phyloP scores from a whole-genome alignment of 1,140 invertebrate species.

The Drosophila ohnishii region DNA sequence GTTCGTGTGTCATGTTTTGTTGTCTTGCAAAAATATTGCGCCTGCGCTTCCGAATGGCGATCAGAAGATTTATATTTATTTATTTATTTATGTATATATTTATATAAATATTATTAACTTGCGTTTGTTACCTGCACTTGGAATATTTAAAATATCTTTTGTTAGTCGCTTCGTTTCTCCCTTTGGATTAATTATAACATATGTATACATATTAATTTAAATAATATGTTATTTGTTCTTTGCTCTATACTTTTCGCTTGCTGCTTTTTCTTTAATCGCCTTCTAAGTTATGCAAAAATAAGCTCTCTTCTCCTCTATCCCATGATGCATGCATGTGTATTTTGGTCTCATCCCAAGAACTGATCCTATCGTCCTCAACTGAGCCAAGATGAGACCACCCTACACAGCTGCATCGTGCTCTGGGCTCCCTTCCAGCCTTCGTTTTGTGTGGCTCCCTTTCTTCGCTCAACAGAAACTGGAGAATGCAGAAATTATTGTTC shows the following conservation, averaged over 20 bases:
- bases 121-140: constrained; percentile 48
- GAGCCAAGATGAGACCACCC: background rate
- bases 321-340: background rate
- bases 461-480: constrained; percentile 61
- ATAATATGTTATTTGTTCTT: constrained; percentile 31
- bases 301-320: constrained; percentile 27
- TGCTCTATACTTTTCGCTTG: constrained; percentile 10
- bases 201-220: constrained; percentile 43
- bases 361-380: background rate
- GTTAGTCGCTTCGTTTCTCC: constrained; percentile 21
- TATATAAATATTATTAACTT: constrained; percentile 57
- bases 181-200: constrained; percentile 49
- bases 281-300: constrained; percentile 45
- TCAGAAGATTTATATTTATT: constrained; percentile 22
- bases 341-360: background rate
- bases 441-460: constrained; percentile 5
- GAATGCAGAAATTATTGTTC: constrained; percentile 76
- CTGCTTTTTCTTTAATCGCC: constrained; percentile 11
- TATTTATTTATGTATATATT: constrained; percentile 34
- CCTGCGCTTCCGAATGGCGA: constrained; percentile 36
- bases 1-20: constrained; percentile 3
- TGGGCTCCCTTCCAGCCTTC: background rate
- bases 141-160: constrained; percentile 51
- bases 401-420: background rate
- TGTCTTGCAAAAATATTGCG: constrained; percentile 56